A percentile compares a stretch with the other conserved stretches of the same genome.
Evolutionary conservation across 2,113 vertebrate genomes (phyloP).

Genomic region (Camelus bactrianus): DNA sequence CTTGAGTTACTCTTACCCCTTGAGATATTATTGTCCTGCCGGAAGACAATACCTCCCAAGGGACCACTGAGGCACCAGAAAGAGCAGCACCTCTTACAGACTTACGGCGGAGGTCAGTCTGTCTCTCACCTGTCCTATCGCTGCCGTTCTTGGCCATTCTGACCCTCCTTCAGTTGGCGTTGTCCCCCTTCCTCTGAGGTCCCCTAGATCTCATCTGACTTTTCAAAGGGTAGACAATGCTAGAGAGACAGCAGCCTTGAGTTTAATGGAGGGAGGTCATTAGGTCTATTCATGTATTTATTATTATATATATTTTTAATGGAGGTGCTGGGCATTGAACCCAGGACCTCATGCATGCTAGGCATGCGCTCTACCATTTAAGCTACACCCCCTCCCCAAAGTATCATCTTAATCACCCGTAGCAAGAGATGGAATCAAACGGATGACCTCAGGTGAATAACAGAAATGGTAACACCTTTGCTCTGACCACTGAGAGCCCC

Average conservation of each 20-base stretch:
- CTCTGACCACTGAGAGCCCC: not conserved
- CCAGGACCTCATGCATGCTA: no score
- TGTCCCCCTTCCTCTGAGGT: not conserved
- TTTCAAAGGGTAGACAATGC: not conserved
- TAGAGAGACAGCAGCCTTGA: not conserved
- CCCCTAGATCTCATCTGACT: not conserved
- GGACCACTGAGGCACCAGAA: not conserved
- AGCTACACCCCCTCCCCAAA: no score
- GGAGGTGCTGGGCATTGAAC: no score
- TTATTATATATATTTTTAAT: no score
- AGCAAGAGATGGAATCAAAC: not conserved
- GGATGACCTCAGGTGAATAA: not conserved
- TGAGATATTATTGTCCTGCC: not conserved
- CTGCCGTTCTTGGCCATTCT: not conserved
- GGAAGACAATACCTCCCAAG: not conserved
- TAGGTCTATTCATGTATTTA: no score
- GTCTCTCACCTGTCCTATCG: not conserved
- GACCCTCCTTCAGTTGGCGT: not conserved
- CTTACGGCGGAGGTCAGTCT: not conserved
- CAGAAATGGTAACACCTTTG: not conserved
- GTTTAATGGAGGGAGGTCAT: no score
- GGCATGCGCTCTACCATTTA: no score
- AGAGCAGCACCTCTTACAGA: not conserved
- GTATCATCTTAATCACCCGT: not conserved
- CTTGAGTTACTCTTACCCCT: not conserved